phyloP scores from a whole-genome alignment of 2,113 vertebrate genomes.

The Caretta caretta region DNA sequence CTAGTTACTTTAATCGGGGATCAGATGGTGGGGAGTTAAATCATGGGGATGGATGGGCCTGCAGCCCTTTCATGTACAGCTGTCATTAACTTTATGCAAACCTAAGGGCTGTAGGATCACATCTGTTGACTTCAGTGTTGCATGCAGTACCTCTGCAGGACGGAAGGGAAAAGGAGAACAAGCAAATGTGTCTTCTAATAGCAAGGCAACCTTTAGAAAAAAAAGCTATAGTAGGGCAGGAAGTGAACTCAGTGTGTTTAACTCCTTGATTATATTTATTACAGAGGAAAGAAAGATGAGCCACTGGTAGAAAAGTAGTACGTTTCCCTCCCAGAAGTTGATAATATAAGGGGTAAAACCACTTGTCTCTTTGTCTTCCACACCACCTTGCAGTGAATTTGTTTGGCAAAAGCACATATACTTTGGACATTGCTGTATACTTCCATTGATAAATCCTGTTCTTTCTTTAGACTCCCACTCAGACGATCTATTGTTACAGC shows the following conservation, averaged over 20 bases:
- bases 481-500: not conserved
- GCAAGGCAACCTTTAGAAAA: not conserved
- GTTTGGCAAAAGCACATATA: not conserved
- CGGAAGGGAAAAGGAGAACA: not conserved
- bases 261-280: not conserved
- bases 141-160: rapidly evolving
- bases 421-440: not conserved
- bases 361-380: not conserved
- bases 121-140: not conserved
- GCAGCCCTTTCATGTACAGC: not conserved
- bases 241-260: not conserved
- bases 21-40: not conserved
- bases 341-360: not conserved
- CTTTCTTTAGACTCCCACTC: not conserved
- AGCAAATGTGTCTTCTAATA: not conserved
- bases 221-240: not conserved
- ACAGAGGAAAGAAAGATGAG: not conserved
- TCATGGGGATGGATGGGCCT: not conserved
- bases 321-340: not conserved
- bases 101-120: not conserved
- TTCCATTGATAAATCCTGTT: not conserved
- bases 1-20: not conserved
- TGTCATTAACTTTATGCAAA: not conserved
- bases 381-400: not conserved
- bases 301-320: not conserved